Base-by-base conservation (phyloP, 2,888 invertebrate species). In the Acanthosepion lycidas region DNA sequence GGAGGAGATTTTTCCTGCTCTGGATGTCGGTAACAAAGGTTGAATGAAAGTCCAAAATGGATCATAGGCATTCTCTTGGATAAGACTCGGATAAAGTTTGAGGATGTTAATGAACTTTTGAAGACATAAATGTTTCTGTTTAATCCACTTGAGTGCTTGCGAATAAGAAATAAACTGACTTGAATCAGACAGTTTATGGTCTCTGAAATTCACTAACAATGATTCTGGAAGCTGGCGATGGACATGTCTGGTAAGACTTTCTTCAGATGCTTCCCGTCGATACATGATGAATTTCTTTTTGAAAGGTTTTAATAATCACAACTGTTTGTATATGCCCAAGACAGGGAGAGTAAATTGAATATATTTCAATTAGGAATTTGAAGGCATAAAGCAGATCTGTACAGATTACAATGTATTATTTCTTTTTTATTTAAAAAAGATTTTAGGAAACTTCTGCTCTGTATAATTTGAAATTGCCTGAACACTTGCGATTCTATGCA, bases 61-160 rank as follows among this genome's bases (percentile, higher is more conserved):
- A 26, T 93, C 93, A 53, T 28, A 93, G 15, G 93, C 93, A n/a
- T 93, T 93, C 53, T 93, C 93, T 93, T 53, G 93, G 49, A 93
- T 93, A 53, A 93, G 15, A 18, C 12, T 93, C 8, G 93, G 93
- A 93, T 93, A 93, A n/a, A 53, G 23, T 93, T 53, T 93, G 51
- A 93, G 93, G 18, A 93, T 53, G 33, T 51, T 33, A 12, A 93
- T 93, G 49, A 93, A 93, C n/a, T 18, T 51, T 93, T 51, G 42
- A 6, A 93, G 53, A 51, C 49, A 93, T 6, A 28, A 53, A 6
- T 51, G 28, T 53, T 93, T 93, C 28, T 93, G 53, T n/a, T n/a
- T 53, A 28, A 93, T 93, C 93, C 93, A 93, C 12, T 53, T 49
- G 49, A 93, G n/a, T 12, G 93, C 93, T 53, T 93, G 93, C 28